phyloP scores from a whole-genome alignment of 2,113 vertebrate species.

The Eulemur macaco region DNA sequence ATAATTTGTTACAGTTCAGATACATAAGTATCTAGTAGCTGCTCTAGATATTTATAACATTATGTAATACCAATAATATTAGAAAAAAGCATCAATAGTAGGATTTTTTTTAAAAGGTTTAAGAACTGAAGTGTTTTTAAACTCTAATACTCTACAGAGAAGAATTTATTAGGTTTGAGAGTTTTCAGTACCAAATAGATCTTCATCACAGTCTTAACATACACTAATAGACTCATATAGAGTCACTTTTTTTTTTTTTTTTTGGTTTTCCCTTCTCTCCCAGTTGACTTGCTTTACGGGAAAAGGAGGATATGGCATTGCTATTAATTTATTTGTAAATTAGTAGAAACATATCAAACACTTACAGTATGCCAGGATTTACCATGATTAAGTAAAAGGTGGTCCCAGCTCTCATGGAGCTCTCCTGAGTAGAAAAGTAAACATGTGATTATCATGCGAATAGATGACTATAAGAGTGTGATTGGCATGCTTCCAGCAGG shows the following conservation, averaged over 20 bases:
- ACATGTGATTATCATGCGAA: background rate
- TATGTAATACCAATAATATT: background rate
- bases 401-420: background rate
- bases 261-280: background rate
- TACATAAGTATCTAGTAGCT: background rate
- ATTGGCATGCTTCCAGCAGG: background rate
- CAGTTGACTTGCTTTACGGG: background rate
- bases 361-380: background rate
- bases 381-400: background rate
- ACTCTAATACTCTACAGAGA: background rate
- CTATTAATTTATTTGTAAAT: conserved; percentile 26
- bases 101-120: background rate
- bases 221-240: background rate
- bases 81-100: background rate
- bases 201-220: background rate
- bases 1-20: background rate
- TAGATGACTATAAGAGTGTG: background rate
- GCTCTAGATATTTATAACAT: background rate
- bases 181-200: background rate
- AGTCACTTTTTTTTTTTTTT: background rate
- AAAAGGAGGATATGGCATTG: background rate
- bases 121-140: conserved; percentile 2
- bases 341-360: background rate
- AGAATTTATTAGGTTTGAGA: conserved; percentile 19
- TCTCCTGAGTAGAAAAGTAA: background rate